Percentiles rank a stretch among this genome's conserved stretches.
Conservation (phyloP, 2,888 invertebrate genomes). For the Rhimphoctona megacephalus region DNA sequence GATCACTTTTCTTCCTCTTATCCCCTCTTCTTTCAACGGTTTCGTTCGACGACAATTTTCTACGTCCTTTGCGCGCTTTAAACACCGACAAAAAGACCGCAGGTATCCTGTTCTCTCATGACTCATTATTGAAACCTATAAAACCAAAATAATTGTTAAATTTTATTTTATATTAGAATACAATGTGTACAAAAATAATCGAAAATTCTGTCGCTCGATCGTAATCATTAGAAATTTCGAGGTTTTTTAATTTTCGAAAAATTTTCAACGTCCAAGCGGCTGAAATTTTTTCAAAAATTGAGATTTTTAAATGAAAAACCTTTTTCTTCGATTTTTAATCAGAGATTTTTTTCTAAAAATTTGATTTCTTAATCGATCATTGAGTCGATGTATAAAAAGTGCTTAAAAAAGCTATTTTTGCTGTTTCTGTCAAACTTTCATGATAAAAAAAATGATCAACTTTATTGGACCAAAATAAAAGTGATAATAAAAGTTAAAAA, state of each 20-base stretch:
- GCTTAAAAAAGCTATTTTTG: too few species aligned
- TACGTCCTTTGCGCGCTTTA: slow-evolving; percentile 13
- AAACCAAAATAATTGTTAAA: background rate
- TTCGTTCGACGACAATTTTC: slow-evolving; percentile 49
- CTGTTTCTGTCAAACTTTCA: too few species aligned
- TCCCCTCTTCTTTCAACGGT: background rate
- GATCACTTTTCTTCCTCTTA: slow-evolving; percentile 40
- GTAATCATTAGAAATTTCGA: too few species aligned
- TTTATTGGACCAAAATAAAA: too few species aligned
- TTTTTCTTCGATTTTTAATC: background rate
- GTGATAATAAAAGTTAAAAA: too few species aligned
- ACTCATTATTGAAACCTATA: slow-evolving; percentile 7
- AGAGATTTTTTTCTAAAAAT: background rate
- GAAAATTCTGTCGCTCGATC: background rate
- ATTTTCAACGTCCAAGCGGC: background rate
- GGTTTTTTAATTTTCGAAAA: too few species aligned
- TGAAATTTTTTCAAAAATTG: background rate
- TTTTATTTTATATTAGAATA: background rate
- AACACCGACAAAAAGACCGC: slow-evolving; percentile 58
- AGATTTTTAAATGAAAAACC: background rate
- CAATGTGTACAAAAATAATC: background rate
- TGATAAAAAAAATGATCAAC: too few species aligned
- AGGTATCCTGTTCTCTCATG: slow-evolving; percentile 58
- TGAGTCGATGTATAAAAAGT: background rate
- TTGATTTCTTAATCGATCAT: background rate